Evolutionary conservation across 2,113 vertebrate genomes (phyloP), one percentile per base, ranked within the genome.

Genomic region (Cranoglanis bouderius): DNA sequence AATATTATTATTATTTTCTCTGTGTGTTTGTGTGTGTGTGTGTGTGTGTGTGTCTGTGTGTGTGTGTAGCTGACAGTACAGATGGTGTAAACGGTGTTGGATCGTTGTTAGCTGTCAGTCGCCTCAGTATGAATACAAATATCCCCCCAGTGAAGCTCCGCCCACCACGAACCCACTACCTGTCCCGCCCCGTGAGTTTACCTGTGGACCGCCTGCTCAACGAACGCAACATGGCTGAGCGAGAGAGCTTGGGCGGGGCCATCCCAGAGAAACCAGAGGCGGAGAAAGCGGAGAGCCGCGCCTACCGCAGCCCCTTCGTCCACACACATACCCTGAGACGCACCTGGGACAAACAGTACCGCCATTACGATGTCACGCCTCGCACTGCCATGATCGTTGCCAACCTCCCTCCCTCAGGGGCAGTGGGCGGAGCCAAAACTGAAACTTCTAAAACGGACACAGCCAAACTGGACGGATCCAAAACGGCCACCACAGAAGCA

Each of bases 321-420:
- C 96, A 98, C 90, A 95, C 95, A 0, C 97, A 97, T 86, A 95
- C 94, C 46, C 91, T 97, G 88, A 96, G 96, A 14, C 97, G 97
- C 90, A 94, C 96, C 12, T 96, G 96, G 96, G 97, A 97, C 93
- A 97, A 96, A 92, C 97, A 96, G 80, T 97, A 96, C 93, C 97
- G 97, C 81, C 96, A 95, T 88, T 96, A 96, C 4, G 96, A 96
- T 12, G 92, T 95, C 49, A 93, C 95, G 38, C 92, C 96, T 85
- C 96, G 96, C 92, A 96, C 96, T 70, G 90, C 94, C 13, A 89
- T 94, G 93, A 94, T 95, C 0, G 5, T 95, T 81, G 93, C 96
- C 89, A 95, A 92, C 9, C 91, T 93, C 0, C 89, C 96, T 10
- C 91, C 95, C 19, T 86, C 70, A 43, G 85, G 72, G 35, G 70